phyloP scores from a whole-genome alignment of 2,797 vertebrate genomes.

The Karalla daura region DNA sequence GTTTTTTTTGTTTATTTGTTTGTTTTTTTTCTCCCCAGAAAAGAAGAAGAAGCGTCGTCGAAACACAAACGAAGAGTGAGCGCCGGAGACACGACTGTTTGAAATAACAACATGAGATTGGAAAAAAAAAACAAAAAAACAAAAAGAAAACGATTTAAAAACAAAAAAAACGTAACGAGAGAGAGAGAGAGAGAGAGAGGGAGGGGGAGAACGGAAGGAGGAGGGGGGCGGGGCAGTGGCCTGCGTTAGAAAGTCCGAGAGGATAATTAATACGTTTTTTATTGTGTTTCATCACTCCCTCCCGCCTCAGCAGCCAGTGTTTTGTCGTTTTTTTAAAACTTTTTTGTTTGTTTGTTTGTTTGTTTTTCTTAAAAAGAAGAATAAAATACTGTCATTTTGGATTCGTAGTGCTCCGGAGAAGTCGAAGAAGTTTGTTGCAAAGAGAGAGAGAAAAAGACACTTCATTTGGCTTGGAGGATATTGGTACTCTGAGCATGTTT shows the following conservation, averaged over 20 bases:
- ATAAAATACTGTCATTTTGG: conserved; percentile 53
- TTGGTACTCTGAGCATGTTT: conserved; percentile 73
- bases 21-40: conserved; percentile 52
- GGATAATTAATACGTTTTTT: no score
- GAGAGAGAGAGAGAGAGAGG: conserved; percentile 36
- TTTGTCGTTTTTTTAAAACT: no score
- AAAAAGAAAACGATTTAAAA: conserved; percentile 32
- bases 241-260: conserved; percentile 46
- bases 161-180: conserved; percentile 62
- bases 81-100: conserved; percentile 69
- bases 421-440: conserved; percentile 37
- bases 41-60: conserved; percentile 57
- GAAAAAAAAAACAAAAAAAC: conserved; percentile 31
- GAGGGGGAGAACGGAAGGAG: conserved; percentile 30
- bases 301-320: conserved; percentile 34
- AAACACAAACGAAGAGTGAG: conserved; percentile 72
- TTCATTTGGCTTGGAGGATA: conserved; percentile 74
- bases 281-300: not conserved
- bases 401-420: conserved; percentile 38
- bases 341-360: no score
- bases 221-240: conserved; percentile 51
- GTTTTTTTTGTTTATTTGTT: no score
- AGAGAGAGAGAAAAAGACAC: conserved; percentile 66
- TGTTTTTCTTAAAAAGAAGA: no score
- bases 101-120: conserved; percentile 67